Evolutionary conservation across 2,888 invertebrate genomes (phyloP).

Genomic region (Cephonodes hylas): DNA sequence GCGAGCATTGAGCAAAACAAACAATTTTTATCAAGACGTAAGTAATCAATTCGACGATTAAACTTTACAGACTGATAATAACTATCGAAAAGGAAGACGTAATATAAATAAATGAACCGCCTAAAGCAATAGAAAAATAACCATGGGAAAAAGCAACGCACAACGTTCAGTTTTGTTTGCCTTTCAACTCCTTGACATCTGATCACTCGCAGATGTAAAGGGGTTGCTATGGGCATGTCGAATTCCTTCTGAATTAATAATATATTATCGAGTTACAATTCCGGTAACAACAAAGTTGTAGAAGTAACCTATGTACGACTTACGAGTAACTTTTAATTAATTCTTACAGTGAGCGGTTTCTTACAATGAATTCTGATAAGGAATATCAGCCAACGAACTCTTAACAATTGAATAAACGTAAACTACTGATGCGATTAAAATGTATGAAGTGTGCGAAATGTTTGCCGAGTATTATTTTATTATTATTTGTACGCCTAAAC

Average conservation of each 20-base stretch:
- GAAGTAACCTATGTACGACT: conserved; percentile 26
- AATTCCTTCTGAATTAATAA: conserved; percentile 5
- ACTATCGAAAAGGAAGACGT: background rate
- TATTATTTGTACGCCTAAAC: too few relatives aligned
- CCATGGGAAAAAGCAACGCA: conserved; percentile 49
- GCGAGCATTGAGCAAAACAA: too few relatives aligned
- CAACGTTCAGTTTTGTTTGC: conserved; percentile 41
- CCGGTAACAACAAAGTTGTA: background rate
- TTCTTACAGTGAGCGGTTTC: conserved; percentile 54
- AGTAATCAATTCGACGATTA: background rate
- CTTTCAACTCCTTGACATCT: conserved; percentile 42
- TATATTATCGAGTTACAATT: background rate
- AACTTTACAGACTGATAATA: background rate
- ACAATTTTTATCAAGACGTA: background rate
- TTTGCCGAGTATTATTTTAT: background rate
- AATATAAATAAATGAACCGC: conserved; percentile 5
- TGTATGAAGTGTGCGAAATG: background rate
- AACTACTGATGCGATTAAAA: background rate
- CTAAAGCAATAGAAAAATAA: conserved; percentile 43
- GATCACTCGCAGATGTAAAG: conserved; percentile 39
- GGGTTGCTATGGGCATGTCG: conserved; percentile 10
- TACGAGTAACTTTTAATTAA: conserved; percentile 56
- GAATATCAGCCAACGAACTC: conserved; percentile 67
- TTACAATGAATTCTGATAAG: conserved; percentile 70
- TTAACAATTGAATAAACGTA: conserved; percentile 49